phyloP scores from a whole-genome alignment of 1,140 invertebrate species.

The Drosophila pandora region DNA sequence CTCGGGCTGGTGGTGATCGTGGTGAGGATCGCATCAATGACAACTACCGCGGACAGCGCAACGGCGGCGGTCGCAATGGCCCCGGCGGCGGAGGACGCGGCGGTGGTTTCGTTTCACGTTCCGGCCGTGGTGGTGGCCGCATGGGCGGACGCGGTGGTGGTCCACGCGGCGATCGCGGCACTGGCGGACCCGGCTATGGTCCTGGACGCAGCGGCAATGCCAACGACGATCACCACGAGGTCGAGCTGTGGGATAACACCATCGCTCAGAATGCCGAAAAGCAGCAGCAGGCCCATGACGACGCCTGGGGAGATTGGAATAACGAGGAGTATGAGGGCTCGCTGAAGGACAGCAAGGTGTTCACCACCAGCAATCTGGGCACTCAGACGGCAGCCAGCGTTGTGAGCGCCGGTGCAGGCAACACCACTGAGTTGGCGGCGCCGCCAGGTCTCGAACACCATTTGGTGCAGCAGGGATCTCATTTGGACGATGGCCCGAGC shows the following conservation, averaged over 20 bases:
- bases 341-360: slow-evolving; percentile 97
- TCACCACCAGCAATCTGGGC: slow-evolving; percentile 88
- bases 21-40: slow-evolving; percentile 83
- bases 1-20: slow-evolving; percentile 85
- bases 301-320: slow-evolving; percentile 91
- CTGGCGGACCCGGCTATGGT: slow-evolving; percentile 85
- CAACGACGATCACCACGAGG: slow-evolving; percentile 83
- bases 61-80: slow-evolving; percentile 65
- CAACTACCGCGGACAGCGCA: slow-evolving; percentile 83
- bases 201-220: slow-evolving; percentile 81
- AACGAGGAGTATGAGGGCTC: slow-evolving; percentile 97
- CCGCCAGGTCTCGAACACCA: slow-evolving; percentile 80
- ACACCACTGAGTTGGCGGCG: slow-evolving; percentile 60
- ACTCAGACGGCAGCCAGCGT: slow-evolving; percentile 72
- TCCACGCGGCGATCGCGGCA: slow-evolving; percentile 84
- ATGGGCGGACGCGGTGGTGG: slow-evolving; percentile 84
- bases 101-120: slow-evolving; percentile 84
- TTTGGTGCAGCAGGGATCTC: slow-evolving; percentile 71
- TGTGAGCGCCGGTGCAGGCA: slow-evolving; percentile 44
- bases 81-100: slow-evolving; percentile 79
- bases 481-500: slow-evolving; percentile 51
- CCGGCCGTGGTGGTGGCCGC: slow-evolving; percentile 84
- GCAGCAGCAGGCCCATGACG: slow-evolving; percentile 76
- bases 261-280: slow-evolving; percentile 80
- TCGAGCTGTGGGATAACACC: slow-evolving; percentile 85